Percentiles rank a stretch among this genome's conserved stretches.
phyloP scores from a whole-genome alignment of 2,113 vertebrate genomes.

The Arizona elegans region DNA sequence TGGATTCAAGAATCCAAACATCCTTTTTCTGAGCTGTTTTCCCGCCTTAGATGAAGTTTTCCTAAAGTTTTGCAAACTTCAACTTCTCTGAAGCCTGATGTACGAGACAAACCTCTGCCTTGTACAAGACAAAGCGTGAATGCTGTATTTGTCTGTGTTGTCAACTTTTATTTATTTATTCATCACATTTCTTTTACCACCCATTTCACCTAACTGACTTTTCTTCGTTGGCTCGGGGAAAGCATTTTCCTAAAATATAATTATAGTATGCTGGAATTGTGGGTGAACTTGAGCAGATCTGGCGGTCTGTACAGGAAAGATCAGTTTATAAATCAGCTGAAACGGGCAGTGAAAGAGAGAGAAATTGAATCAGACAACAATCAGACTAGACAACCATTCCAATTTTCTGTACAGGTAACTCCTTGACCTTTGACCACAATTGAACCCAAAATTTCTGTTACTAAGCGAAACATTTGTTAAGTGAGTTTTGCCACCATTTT shows the following conservation, averaged over 20 bases:
- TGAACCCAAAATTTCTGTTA: too few species aligned
- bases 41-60: not conserved
- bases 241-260: not conserved
- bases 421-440: too few species aligned
- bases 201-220: not conserved
- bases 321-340: not conserved
- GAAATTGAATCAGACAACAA: not conserved
- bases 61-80: not conserved
- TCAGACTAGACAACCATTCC: not conserved
- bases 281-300: not conserved
- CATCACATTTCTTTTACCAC: not conserved
- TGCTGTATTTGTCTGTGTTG: not conserved
- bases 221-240: not conserved
- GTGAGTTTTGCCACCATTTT: too few species aligned
- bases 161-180: not conserved
- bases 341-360: not conserved
- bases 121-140: not conserved
- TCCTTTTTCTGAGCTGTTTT: not conserved
- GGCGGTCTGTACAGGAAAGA: not conserved
- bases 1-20: not conserved
- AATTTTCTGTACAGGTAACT: too few species aligned
- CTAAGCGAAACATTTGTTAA: too few species aligned
- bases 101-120: not conserved
- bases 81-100: not conserved
- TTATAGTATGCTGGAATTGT: not conserved